phyloP scores from a whole-genome alignment of 1,140 invertebrate genomes.

The Paralvinella palmiformis region DNA sequence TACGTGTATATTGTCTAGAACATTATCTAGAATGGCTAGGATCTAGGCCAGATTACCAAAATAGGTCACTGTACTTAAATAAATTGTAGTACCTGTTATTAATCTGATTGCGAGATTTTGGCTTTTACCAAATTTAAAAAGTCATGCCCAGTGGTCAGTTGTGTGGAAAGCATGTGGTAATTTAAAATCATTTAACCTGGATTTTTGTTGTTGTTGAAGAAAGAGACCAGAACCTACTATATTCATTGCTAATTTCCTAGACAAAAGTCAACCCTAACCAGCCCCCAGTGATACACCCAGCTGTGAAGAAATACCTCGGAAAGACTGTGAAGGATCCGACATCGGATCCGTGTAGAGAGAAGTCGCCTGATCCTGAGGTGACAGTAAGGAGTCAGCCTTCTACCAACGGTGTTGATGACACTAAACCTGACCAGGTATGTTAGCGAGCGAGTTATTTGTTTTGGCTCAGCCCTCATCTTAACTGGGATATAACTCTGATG shows the following conservation, averaged over 20 bases:
- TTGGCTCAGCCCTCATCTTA: too few species aligned
- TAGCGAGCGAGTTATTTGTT: neutral
- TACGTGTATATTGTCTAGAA: neutral
- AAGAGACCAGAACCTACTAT: too few species aligned
- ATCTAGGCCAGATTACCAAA: neutral
- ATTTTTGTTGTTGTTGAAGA: too few species aligned
- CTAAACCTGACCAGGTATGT: neutral
- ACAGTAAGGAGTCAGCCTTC: neutral
- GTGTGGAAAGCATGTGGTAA: too few species aligned
- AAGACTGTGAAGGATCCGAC: constrained; percentile 14
- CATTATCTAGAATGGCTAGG: neutral
- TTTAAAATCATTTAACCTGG: too few species aligned
- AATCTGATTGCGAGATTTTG: neutral
- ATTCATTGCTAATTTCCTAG: neutral
- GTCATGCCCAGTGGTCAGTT: neutral
- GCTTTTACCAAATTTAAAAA: neutral
- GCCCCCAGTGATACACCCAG: constrained; percentile 39
- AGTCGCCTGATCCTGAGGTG: neutral
- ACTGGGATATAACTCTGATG: neutral
- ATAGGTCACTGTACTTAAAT: neutral
- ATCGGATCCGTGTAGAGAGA: constrained; percentile 18
- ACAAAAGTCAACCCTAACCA: constrained; percentile 11
- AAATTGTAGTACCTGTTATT: neutral
- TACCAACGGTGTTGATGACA: constrained; percentile 11
- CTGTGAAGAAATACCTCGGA: constrained; percentile 43